phyloP scores from a whole-genome alignment of 2,888 invertebrate genomes.

The Hydroisotoma schaefferi region DNA sequence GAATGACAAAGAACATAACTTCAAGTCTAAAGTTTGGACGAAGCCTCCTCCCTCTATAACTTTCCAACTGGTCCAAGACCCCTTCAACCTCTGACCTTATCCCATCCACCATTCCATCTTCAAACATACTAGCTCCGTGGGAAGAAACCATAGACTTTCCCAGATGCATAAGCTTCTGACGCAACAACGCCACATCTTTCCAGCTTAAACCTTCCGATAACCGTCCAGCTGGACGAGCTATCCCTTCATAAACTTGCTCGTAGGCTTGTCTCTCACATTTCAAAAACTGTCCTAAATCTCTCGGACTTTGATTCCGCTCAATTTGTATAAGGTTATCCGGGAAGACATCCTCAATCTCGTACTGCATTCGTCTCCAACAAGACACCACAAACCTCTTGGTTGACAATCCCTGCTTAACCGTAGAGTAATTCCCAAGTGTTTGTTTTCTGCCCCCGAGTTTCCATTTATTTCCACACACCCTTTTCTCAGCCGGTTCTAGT shows the following conservation, averaged over 20 bases:
- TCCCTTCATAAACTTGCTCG: not conserved
- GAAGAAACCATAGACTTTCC: not conserved
- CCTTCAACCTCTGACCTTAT: not conserved
- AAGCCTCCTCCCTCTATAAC: not conserved
- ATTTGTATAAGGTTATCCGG: not conserved
- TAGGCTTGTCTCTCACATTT: not conserved
- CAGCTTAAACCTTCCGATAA: too few relatives aligned
- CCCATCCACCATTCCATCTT: not conserved
- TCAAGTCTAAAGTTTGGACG: not conserved
- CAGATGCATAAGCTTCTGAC: not conserved
- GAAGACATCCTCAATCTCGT: not conserved
- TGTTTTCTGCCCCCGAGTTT: too few relatives aligned
- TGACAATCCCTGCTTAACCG: not conserved
- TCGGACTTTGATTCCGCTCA: not conserved
- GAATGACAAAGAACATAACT: not conserved
- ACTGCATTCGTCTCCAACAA: not conserved
- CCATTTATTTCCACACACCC: too few relatives aligned
- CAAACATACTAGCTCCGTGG: not conserved
- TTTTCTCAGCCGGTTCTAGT: too few relatives aligned
- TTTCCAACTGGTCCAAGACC: not conserved
- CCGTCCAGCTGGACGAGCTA: not conserved
- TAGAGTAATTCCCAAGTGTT: too few relatives aligned
- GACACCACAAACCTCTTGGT: not conserved
- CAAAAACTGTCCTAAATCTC: not conserved
- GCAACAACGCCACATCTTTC: not conserved